Evolutionary conservation across 2,797 vertebrate species (phyloP).

Genomic region (Eulemur mongoz): DNA sequence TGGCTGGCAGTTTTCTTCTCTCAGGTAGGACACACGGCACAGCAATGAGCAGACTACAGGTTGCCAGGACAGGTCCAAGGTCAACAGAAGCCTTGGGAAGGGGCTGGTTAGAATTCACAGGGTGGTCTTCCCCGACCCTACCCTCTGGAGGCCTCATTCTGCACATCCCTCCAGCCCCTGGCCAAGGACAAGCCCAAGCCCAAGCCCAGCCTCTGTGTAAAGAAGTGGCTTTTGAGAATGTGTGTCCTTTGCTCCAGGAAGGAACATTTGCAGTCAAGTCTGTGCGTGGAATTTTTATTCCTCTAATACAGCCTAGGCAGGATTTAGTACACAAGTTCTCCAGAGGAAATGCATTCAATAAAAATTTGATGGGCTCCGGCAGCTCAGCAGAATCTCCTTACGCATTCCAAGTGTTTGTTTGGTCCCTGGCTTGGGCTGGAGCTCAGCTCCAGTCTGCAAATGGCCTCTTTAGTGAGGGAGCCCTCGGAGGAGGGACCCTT

Average conservation of each 20-base stretch:
- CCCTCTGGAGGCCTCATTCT: background rate
- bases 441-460: slow-evolving; percentile 72
- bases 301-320: slow-evolving; percentile 80
- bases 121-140: background rate
- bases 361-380: slow-evolving; percentile 86
- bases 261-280: slow-evolving; percentile 75
- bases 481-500: background rate
- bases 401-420: slow-evolving; percentile 83
- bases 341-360: slow-evolving; percentile 86
- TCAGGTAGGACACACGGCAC: fast-evolving
- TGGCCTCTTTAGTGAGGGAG: slow-evolving; percentile 73
- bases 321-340: slow-evolving; percentile 85
- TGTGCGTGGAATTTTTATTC: slow-evolving; percentile 81
- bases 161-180: background rate
- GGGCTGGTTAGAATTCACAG: background rate
- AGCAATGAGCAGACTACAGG: background rate
- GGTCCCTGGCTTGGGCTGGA: slow-evolving; percentile 75
- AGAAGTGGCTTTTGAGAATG: slow-evolving; percentile 35
- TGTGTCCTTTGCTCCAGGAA: slow-evolving; percentile 44
- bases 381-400: slow-evolving; percentile 86
- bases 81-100: background rate
- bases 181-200: background rate
- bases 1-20: background rate
- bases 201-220: background rate
- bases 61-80: background rate